These are phyloP conservation scores for Urechis unicinctus DNA, from an alignment of 2,888 invertebrate species.

Conservation along the genomic window DNA sequence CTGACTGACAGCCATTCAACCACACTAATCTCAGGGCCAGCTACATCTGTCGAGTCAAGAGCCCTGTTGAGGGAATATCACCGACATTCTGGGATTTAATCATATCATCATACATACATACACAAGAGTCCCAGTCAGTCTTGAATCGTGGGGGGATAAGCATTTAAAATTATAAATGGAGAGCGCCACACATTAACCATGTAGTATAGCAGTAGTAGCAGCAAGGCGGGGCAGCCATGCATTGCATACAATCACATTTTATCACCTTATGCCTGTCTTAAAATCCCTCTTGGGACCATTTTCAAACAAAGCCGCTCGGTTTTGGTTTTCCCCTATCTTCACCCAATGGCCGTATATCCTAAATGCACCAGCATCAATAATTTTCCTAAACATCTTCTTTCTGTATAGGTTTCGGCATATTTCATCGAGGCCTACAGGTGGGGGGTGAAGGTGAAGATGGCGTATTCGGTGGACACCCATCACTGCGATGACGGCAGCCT, in stretches of 20 bases:
- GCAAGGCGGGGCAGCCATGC: not conserved
- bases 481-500: constrained; percentile 39
- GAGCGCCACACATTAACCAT: no score
- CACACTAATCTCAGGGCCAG: no score
- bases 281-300: constrained; percentile 66
- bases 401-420: constrained; percentile 71
- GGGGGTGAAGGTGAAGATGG: constrained; percentile 76
- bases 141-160: no score
- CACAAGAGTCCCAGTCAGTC: no score
- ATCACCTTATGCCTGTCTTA: constrained; percentile 15
- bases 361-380: constrained; percentile 71
- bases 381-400: constrained; percentile 69
- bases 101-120: no score
- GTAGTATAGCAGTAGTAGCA: no score
- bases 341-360: constrained; percentile 99
- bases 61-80: no score
- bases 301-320: constrained; percentile 96
- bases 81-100: no score
- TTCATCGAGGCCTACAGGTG: constrained; percentile 71
- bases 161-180: no score
- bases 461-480: constrained; percentile 64
- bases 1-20: no score
- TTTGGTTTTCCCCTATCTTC: constrained; percentile 97
- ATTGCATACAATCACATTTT: not conserved
- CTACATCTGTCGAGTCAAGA: no score